Evolutionary conservation across 2,113 vertebrate species (phyloP).

Genomic region (Chaetodon trifascialis): DNA sequence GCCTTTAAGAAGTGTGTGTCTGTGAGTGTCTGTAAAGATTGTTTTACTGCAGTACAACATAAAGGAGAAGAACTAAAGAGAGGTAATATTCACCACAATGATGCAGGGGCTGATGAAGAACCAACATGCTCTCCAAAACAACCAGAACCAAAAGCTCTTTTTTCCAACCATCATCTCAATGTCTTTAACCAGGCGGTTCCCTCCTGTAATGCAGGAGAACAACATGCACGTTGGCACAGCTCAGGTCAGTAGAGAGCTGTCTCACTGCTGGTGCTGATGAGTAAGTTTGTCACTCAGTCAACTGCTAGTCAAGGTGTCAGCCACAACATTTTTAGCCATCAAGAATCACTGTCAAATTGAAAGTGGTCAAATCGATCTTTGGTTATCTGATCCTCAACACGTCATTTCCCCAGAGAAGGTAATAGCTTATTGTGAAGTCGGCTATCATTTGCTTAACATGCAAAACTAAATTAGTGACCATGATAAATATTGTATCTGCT

Average conservation of each 20-base stretch:
- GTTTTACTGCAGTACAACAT: background rate
- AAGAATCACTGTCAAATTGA: background rate
- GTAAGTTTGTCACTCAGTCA: background rate
- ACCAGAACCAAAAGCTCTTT: conserved; percentile 89
- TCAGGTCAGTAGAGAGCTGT: background rate
- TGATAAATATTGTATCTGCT: no score
- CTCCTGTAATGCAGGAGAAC: conserved; percentile 80
- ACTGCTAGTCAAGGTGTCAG: background rate
- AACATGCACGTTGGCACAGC: background rate
- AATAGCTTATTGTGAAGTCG: no score
- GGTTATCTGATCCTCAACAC: background rate
- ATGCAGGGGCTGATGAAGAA: conserved; percentile 89
- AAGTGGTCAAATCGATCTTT: background rate
- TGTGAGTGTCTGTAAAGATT: background rate
- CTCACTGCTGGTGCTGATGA: background rate
- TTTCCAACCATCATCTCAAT: conserved; percentile 97
- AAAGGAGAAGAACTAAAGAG: background rate
- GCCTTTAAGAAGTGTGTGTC: no score
- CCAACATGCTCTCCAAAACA: conserved; percentile 95
- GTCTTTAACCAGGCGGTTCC: conserved; percentile 91
- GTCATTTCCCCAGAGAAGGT: background rate
- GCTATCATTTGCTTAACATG: no score
- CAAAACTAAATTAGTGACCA: no score
- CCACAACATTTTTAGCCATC: background rate
- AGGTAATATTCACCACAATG: conserved; percentile 83